Conservation (phyloP, 2,113 vertebrate species). For the Saccopteryx leptura region DNA sequence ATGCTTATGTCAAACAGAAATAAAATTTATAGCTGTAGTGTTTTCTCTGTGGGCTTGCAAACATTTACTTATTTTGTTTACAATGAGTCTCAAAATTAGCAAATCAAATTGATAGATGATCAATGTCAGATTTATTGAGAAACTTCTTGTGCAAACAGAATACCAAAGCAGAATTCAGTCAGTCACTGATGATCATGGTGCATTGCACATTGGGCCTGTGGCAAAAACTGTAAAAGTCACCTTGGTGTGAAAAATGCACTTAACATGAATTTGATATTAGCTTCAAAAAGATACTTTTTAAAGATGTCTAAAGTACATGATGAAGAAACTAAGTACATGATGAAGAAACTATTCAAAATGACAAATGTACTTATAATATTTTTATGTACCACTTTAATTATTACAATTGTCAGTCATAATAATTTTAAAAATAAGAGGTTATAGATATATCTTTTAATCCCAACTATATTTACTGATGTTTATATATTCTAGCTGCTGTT, state of each 20-base stretch:
- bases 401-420: conserved; percentile 83
- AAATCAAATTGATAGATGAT: conserved; percentile 83
- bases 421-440: conserved; percentile 80
- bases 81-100: conserved; percentile 74
- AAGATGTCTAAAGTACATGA: conserved; percentile 71
- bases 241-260: conserved; percentile 83
- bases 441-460: conserved; percentile 72
- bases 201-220: conserved; percentile 58
- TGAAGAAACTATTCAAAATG: conserved; percentile 81
- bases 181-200: conserved; percentile 75
- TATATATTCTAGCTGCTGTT: conserved; percentile 15
- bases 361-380: conserved; percentile 76
- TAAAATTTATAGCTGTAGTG: conserved; percentile 65
- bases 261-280: conserved; percentile 75
- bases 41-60: conserved; percentile 68
- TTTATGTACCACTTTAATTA: conserved; percentile 79
- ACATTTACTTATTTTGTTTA: conserved; percentile 81
- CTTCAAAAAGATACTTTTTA: conserved; percentile 81
- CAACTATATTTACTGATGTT: not conserved
- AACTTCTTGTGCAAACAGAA: conserved; percentile 78
- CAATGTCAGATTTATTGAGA: conserved; percentile 81
- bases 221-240: conserved; percentile 85
- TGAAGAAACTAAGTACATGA: conserved; percentile 74
- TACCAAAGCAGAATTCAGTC: conserved; percentile 74
- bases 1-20: conserved; percentile 42